These are phyloP conservation scores for Crioceris asparagi DNA, from an alignment of 2,888 invertebrate species.

Conservation along the genomic window DNA sequence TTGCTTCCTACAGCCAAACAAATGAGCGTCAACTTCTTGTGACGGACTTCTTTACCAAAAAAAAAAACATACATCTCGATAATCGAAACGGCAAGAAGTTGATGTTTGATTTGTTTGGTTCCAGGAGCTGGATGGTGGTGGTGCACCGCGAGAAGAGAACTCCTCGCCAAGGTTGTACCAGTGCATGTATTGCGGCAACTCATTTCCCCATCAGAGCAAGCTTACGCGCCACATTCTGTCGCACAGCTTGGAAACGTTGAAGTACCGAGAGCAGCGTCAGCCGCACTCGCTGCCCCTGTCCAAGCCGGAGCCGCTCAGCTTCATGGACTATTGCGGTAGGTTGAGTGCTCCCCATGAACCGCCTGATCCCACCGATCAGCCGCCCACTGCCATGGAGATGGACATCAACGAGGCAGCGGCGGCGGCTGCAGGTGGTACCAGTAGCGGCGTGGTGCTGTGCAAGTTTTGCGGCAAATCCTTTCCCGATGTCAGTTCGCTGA, in stretches of 20 bases:
- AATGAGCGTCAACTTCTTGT: conserved; percentile 85
- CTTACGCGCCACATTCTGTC: conserved; percentile 80
- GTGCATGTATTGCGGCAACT: conserved; percentile 83
- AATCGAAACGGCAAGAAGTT: too few species aligned
- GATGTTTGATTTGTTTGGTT: conserved; percentile 76
- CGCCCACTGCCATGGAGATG: conserved; percentile 48
- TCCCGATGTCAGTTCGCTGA: conserved; percentile 79
- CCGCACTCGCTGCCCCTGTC: conserved; percentile 32
- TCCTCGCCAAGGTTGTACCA: conserved; percentile 46
- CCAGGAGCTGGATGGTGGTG: conserved; percentile 60
- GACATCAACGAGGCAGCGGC: conserved; percentile 52
- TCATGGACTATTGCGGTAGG: conserved; percentile 38
- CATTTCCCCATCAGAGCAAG: conserved; percentile 85
- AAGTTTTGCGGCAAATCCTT: conserved; percentile 90
- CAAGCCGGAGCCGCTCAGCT: conserved; percentile 28
- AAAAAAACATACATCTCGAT: too few species aligned
- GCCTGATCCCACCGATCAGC: conserved; percentile 40
- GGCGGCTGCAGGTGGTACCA: conserved; percentile 51
- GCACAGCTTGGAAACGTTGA: conserved; percentile 78
- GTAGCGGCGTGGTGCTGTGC: conserved; percentile 63
- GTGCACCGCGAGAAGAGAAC: conserved; percentile 20
- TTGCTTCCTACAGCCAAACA: conserved; percentile 49
- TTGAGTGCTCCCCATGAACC: conserved; percentile 35
- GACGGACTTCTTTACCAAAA: too few species aligned
- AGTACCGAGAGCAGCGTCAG: conserved; percentile 62